Evolutionary conservation across 2,888 invertebrate genomes (phyloP).

Genomic region (Plusia festucae): DNA sequence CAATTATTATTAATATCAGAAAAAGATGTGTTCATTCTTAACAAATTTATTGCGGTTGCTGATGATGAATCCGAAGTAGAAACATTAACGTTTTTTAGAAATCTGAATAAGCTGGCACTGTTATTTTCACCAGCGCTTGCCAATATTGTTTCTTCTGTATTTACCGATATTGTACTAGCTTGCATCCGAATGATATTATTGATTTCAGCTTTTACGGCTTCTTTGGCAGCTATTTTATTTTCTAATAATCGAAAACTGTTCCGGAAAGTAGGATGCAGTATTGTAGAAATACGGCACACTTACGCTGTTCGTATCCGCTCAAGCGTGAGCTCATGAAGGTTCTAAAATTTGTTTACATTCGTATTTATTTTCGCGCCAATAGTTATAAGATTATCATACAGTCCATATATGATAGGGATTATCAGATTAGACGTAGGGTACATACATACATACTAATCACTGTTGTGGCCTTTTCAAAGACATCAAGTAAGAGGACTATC

Average conservation of each 20-base stretch:
- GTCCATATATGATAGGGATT: too few relatives aligned
- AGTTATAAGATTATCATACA: too few relatives aligned
- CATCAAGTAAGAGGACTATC: too few relatives aligned
- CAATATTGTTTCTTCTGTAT: conserved; percentile 6
- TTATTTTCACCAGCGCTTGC: not conserved
- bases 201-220: conserved; percentile 7
- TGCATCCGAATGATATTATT: not conserved
- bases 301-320: not conserved
- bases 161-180: conserved; percentile 4
- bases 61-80: conserved; percentile 10
- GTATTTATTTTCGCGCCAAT: too few relatives aligned
- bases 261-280: conserved; percentile 1
- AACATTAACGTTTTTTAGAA: conserved; percentile 10
- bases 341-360: too few relatives aligned
- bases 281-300: conserved; percentile 17
- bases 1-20: conserved; percentile 15
- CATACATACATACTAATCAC: too few relatives aligned
- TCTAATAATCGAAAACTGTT: conserved; percentile 8
- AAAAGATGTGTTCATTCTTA: conserved; percentile 9
- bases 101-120: not conserved
- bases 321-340: too few relatives aligned
- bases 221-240: conserved; percentile 7
- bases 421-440: too few relatives aligned
- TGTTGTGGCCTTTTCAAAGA: too few relatives aligned
- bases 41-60: conserved; percentile 12